Evolutionary conservation across 2,888 invertebrate species (phyloP), one percentile per base, ranked within the genome.

Genomic region (Candidula unifasciata): DNA sequence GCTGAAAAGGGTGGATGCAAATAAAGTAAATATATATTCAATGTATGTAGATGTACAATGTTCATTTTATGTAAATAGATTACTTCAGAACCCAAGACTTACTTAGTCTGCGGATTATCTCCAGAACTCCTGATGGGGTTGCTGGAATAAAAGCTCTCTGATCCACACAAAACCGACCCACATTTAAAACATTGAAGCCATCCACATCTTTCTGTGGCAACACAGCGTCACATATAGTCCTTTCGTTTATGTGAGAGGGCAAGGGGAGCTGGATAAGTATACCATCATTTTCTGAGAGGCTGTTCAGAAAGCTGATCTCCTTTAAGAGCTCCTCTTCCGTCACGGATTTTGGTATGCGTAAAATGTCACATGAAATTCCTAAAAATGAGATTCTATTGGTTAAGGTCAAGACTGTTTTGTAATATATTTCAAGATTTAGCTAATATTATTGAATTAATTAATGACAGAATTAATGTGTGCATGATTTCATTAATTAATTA

Each of bases 171-270:
- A 93, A 94, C 89, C 96, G 96, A 10, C 98, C 98, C 81, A 97
- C 95, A 93, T 98, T 98, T 24, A 95, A 94, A 85, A 96, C 95
- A 93, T 97, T 97, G 92, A 98, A 98, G 0, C 98, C 98, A 94
- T 98, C 98, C 0, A 98, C 97, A 95, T 98, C 98, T 93, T 98
- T 98, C 44, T 95, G 95, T 0, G 96, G 96, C 57, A 95, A 94
- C 0, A 98, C 96, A 0, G 97, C 95, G 94, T 97, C 96, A 92
- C 97, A 97, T 21, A 97, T 95, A 90, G 95, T 95, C 86, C 96
- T 95, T 84, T 92, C 92, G 35, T 87, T 95, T 86, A 98, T 96
- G 85, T 96, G 95, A 1, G 95, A 93, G 0, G 98, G 97, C 68
- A 98, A 94, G 0, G 98, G 98, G 78, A 98, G 94, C 93, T 95